A percentile compares a stretch with the other conserved stretches of the same genome.
Evolutionary conservation across 2,888 invertebrate genomes (phyloP).

Genomic region (Epistrophe eligans): DNA sequence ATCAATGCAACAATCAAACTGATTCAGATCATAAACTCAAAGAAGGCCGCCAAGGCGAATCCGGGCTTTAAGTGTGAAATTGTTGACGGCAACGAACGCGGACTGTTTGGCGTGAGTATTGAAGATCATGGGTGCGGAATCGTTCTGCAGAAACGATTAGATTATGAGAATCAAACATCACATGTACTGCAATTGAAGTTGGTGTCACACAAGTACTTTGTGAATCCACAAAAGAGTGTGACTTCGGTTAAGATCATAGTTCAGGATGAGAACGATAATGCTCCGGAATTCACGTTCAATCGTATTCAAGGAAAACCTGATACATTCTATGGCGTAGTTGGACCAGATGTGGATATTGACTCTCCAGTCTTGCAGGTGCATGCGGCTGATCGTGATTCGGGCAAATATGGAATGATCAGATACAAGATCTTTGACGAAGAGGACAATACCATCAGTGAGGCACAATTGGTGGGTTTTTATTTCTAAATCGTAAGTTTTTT

Average conservation of each 20-base stretch:
- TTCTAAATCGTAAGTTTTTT: background rate
- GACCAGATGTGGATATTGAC: constrained; percentile 89
- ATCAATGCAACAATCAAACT: constrained; percentile 83
- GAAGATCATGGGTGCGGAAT: constrained; percentile 94
- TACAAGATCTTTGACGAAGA: constrained; percentile 85
- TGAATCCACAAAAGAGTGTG: constrained; percentile 90
- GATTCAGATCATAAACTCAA: constrained; percentile 83
- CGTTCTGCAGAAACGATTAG: constrained; percentile 88
- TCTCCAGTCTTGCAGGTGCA: constrained; percentile 92
- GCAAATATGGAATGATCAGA: constrained; percentile 91
- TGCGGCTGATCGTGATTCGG: constrained; percentile 94
- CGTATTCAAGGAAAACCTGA: constrained; percentile 86
- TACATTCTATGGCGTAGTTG: constrained; percentile 92
- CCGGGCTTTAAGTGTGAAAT: constrained; percentile 90
- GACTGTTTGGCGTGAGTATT: constrained; percentile 89
- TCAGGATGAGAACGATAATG: constrained; percentile 94
- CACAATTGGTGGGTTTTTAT: constrained; percentile 79
- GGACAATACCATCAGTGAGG: constrained; percentile 79
- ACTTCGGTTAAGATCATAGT: constrained; percentile 92
- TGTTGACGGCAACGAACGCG: constrained; percentile 88
- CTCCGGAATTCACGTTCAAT: constrained; percentile 91
- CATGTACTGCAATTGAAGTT: constrained; percentile 91
- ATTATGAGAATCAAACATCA: constrained; percentile 90
- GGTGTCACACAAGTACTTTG: constrained; percentile 91
- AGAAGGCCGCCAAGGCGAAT: constrained; percentile 80